Percentiles rank a stretch among this genome's conserved stretches.
phyloP scores from a whole-genome alignment of 2,113 vertebrate genomes.

The Gasterosteus aculeatus region DNA sequence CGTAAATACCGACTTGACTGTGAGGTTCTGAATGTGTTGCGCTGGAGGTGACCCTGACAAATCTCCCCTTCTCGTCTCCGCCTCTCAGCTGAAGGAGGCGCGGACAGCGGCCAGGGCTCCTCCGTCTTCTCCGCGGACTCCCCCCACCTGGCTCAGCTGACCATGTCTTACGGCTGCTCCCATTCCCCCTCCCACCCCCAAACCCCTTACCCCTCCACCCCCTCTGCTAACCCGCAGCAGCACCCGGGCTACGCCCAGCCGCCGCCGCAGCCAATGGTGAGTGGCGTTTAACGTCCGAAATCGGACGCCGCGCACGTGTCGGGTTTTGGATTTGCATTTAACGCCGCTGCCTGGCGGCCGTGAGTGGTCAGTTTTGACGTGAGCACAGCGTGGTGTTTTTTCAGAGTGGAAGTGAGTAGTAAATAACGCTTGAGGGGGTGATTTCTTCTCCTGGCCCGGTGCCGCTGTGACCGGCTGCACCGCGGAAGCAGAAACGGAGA shows the following conservation, averaged over 20 bases:
- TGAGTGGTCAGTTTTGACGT: slow-evolving; percentile 32
- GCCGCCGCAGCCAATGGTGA: slow-evolving; percentile 89
- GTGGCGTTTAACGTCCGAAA: slow-evolving; percentile 53
- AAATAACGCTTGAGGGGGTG: slow-evolving; percentile 34
- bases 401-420: slow-evolving; percentile 31
- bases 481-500: no score
- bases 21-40: background rate
- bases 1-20: background rate
- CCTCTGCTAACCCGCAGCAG: slow-evolving; percentile 79
- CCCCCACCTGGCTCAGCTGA: slow-evolving; percentile 86
- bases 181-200: slow-evolving; percentile 75
- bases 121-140: slow-evolving; percentile 87
- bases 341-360: no score
- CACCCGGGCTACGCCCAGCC: slow-evolving; percentile 85
- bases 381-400: slow-evolving; percentile 5
- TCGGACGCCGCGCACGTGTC: background rate
- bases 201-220: slow-evolving; percentile 78
- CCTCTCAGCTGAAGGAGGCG: slow-evolving; percentile 85
- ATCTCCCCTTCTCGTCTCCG: background rate
- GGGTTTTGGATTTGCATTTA: no score
- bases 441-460: background rate
- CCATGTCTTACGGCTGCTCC: slow-evolving; percentile 88
- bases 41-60: background rate
- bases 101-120: slow-evolving; percentile 94
- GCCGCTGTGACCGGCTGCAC: slow-evolving; percentile 2